Base-by-base conservation (phyloP, 2,113 vertebrate genomes). In the Indicator maculatus region DNA sequence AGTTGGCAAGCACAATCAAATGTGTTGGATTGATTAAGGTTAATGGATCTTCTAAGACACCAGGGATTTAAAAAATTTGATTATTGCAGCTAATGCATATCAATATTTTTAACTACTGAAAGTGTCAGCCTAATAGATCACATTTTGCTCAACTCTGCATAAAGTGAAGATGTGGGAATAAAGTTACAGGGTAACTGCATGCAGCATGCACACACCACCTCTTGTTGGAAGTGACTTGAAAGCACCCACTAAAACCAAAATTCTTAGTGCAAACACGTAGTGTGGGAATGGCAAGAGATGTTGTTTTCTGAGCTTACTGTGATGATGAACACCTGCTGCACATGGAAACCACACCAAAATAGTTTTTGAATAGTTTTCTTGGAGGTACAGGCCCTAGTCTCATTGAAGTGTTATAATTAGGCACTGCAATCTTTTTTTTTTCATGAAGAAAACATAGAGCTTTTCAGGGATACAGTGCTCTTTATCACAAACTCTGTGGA, bases 31-130 rank as follows among this genome's bases (percentile, higher is more conserved):
- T 90, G 86, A 94, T 95, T 93, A 94, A 90, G 69, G 89, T 53
- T 95, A 96, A 96, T 93, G 72, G 86, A 79, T 92, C 72, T 92
- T 86, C 65, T 95, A 83, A 81, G 71, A 66, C 58, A 86, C 44
- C 14, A 90, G 67, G 63, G 64, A 87, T 83, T 89, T 75, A 19
- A 93, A 85, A 92, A 88, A 66, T 44, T 13, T 44, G 2, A 93
- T 84, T 93, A 76, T 52, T 73, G 41, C 56, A 83, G 74, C 58
- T 90, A 88, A 82, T 44, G 44, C n/a, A 59, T 78, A 71, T 72
- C 79, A 95, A 39, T 85, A 92, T 83, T 94, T 95, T 92, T 67
- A 86, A 83, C 21, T 66, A 15, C 67, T 81, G 36, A 91, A 77
- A 67, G 23, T 17, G 76, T 44, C 60, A 81, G 31, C 20, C 77